These are phyloP conservation scores for Brachionichthys hirsutus DNA, from an alignment of 2,113 vertebrate species.

Conservation along the genomic window DNA sequence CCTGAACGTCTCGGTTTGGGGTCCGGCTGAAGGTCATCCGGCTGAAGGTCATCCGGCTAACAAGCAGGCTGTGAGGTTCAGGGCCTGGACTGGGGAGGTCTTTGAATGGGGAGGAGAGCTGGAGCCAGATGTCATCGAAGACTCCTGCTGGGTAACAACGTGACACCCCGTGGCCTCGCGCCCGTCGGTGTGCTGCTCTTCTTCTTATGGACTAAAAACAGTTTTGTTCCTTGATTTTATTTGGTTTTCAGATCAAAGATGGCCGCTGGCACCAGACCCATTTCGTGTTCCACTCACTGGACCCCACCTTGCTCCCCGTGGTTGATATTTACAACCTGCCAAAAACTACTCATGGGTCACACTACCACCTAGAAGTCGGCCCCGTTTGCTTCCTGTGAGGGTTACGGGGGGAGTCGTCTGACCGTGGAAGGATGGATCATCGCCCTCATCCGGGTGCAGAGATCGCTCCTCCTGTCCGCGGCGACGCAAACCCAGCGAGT, in stretches of 20 bases:
- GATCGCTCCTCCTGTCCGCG: conserved; percentile 30
- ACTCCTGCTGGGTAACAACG: conserved; percentile 88
- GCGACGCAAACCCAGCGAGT: conserved; percentile 43
- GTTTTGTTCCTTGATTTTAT: neutral
- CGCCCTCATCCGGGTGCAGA: conserved; percentile 22
- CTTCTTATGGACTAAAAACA: neutral
- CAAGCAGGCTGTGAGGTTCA: conserved; percentile 81
- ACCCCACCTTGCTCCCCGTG: conserved; percentile 90
- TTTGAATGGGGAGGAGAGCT: conserved; percentile 83
- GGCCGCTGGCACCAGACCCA: conserved; percentile 91
- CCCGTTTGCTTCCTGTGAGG: conserved; percentile 94
- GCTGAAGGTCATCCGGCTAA: conserved; percentile 60
- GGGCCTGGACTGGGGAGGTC: conserved; percentile 88
- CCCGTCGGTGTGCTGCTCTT: neutral
- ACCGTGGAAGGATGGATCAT: conserved; percentile 13
- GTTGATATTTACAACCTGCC: conserved; percentile 88
- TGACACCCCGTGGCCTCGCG: neutral
- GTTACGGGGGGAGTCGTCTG: conserved; percentile 11
- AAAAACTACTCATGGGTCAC: conserved; percentile 79
- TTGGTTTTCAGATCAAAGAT: conserved; percentile 83
- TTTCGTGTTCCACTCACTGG: conserved; percentile 88
- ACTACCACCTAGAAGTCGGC: conserved; percentile 93
- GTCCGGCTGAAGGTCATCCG: too few species aligned
- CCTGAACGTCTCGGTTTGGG: conserved; percentile 87
- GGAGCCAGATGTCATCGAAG: conserved; percentile 84